Conservation (phyloP, 2,797 vertebrate genomes). For the Cygnus olor region DNA sequence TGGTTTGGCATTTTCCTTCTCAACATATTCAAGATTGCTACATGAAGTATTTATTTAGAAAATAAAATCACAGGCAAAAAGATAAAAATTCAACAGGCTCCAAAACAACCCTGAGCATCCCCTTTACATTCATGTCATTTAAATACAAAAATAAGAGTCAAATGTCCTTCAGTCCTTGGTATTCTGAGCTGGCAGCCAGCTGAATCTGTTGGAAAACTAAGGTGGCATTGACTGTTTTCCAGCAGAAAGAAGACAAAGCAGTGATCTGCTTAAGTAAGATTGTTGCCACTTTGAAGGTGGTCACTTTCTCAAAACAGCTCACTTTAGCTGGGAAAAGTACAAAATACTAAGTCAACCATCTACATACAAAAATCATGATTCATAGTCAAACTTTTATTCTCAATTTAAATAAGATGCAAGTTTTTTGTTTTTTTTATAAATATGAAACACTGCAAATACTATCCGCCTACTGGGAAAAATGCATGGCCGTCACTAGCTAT, state of each 20-base stretch:
- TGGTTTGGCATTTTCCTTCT: slow-evolving; percentile 79
- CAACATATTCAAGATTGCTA: slow-evolving; percentile 79
- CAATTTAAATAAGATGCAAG: slow-evolving; percentile 77
- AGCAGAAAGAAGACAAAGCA: slow-evolving; percentile 59
- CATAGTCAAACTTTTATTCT: slow-evolving; percentile 73
- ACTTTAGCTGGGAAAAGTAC: slow-evolving; percentile 71
- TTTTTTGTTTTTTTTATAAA: slow-evolving; percentile 65
- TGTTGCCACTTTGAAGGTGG: slow-evolving; percentile 63
- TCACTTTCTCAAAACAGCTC: slow-evolving; percentile 66
- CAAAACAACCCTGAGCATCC: slow-evolving; percentile 91
- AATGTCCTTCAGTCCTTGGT: slow-evolving; percentile 80
- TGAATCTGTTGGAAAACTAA: slow-evolving; percentile 69
- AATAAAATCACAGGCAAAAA: slow-evolving; percentile 82
- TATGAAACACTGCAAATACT: slow-evolving; percentile 73
- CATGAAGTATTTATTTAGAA: slow-evolving; percentile 79
- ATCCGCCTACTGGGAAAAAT: slow-evolving; percentile 56
- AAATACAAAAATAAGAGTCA: slow-evolving; percentile 85
- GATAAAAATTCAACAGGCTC: slow-evolving; percentile 86
- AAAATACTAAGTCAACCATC: slow-evolving; percentile 76
- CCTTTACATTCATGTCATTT: slow-evolving; percentile 93
- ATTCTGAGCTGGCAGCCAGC: slow-evolving; percentile 71
- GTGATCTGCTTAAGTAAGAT: slow-evolving; percentile 66
- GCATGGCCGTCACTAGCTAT: slow-evolving; percentile 62
- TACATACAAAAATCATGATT: slow-evolving; percentile 75
- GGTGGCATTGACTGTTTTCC: slow-evolving; percentile 63